Conservation (phyloP, 2,797 vertebrate species). For the Anguilla marmorata region DNA sequence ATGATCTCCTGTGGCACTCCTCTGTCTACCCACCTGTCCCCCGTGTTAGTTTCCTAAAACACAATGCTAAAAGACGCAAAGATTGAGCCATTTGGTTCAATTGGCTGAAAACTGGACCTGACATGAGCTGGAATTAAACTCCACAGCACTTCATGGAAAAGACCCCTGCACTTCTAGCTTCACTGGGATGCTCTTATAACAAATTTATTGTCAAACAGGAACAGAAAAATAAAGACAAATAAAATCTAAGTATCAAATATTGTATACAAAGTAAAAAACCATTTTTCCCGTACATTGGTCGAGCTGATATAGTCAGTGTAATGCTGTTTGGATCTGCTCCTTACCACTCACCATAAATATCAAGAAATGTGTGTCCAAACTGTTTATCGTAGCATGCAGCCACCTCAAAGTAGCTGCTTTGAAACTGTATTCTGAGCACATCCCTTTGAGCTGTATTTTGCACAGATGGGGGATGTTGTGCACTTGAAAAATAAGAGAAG, state of each 20-base stretch:
- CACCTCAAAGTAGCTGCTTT: neutral
- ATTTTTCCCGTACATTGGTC: neutral
- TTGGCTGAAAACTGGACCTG: neutral
- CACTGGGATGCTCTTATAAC: neutral
- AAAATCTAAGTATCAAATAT: neutral
- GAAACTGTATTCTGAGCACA: neutral
- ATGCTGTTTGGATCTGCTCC: neutral
- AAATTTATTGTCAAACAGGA: neutral
- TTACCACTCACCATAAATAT: neutral
- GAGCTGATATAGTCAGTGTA: neutral
- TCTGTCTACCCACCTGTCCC: slow-evolving; percentile 49
- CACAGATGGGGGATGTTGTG: neutral
- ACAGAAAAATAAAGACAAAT: neutral
- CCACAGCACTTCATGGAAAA: neutral
- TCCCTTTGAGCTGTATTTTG: neutral
- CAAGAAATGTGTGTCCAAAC: neutral
- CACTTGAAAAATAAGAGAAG: neutral
- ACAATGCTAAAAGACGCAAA: neutral
- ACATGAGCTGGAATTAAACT: neutral
- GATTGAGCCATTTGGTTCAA: neutral
- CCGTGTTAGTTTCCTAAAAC: neutral
- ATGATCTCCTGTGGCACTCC: slow-evolving; percentile 32
- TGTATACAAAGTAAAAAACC: neutral
- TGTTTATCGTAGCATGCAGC: neutral
- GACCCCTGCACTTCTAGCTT: neutral